Conservation (phyloP, 2,888 invertebrate genomes). For the Nebria salina region DNA sequence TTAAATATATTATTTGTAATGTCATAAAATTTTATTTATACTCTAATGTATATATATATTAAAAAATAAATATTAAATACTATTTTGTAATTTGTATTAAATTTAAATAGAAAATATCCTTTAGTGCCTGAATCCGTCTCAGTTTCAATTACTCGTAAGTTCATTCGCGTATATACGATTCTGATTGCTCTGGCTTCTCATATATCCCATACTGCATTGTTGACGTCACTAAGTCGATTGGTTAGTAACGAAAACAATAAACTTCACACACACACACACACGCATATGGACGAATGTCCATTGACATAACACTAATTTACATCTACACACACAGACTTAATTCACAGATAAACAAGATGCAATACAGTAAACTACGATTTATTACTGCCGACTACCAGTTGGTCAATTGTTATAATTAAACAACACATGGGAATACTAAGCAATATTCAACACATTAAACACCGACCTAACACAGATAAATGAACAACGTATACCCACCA, state of each 20-base stretch:
- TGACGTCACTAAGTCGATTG: slow-evolving; percentile 29
- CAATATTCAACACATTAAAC: not conserved
- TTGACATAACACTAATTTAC: slow-evolving; percentile 21
- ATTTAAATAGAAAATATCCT: not conserved
- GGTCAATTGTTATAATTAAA: not conserved
- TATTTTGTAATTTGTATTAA: too few species aligned
- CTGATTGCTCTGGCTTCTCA: not conserved
- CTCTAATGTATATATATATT: too few species aligned
- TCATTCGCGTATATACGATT: not conserved
- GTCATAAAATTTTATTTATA: too few species aligned
- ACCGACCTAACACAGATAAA: too few species aligned
- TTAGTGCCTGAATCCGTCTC: not conserved
- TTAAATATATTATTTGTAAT: too few species aligned
- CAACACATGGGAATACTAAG: not conserved
- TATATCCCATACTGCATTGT: not conserved
- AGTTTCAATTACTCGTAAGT: not conserved
- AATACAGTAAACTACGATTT: not conserved
- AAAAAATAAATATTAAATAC: too few species aligned
- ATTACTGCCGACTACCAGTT: not conserved
- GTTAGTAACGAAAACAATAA: slow-evolving; percentile 28
- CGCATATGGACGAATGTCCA: slow-evolving; percentile 28
- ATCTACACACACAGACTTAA: slow-evolving; percentile 12
- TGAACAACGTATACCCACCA: too few species aligned
- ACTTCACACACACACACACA: slow-evolving; percentile 2
- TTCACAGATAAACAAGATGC: not conserved